Evolutionary conservation across 2,797 vertebrate species (phyloP), one percentile per base, ranked within the genome.

Genomic region (Amazona finschi): DNA sequence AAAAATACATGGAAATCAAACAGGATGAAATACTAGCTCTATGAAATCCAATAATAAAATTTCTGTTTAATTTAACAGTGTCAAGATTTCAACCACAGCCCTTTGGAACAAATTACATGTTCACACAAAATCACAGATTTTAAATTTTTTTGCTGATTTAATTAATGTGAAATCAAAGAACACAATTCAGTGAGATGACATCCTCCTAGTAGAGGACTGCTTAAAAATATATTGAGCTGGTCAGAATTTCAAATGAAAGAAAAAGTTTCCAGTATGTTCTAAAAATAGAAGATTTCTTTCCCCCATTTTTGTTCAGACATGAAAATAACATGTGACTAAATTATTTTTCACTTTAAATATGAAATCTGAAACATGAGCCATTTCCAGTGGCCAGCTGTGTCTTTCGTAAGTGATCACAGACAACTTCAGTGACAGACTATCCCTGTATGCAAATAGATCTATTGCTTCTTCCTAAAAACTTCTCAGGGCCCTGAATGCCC

Each of bases 101-200:
- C 25, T 76, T 70, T 67, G 74, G 47, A 78, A 90, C 46, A 90
- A 94, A 85, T 44, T 0, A 58, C 27, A 65, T 14, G 13, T 62
- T 83, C 53, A 50, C 17, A 80, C 39, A 55, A 91, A 87, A 87
- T 62, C 60, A 22, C n/a, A 75, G 11, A 66, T 75, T 55, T 21
- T 85, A 85, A 75, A n/a, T 80, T 66, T 82, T 90, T 90, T 77
- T 85, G 15, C 64, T 74, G 52, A 85, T 78, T 80, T 72, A 67
- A 83, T 49, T 75, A 94, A 80, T n/a, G 69, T 18, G 15, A 69
- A 85, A 86, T 86, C n/a, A 93, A 93, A 81, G 33, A 75, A 85
- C 21, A 10, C 22, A 80, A 58, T 83, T 72, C 60, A 74, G 18
- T 43, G 28, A 85, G 31, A 87, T 55, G 7, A 69, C 27, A 75